Percentiles rank a stretch among this genome's conserved stretches.
Conservation (phyloP, 2,797 vertebrate species). For the Hirundo rustica region DNA sequence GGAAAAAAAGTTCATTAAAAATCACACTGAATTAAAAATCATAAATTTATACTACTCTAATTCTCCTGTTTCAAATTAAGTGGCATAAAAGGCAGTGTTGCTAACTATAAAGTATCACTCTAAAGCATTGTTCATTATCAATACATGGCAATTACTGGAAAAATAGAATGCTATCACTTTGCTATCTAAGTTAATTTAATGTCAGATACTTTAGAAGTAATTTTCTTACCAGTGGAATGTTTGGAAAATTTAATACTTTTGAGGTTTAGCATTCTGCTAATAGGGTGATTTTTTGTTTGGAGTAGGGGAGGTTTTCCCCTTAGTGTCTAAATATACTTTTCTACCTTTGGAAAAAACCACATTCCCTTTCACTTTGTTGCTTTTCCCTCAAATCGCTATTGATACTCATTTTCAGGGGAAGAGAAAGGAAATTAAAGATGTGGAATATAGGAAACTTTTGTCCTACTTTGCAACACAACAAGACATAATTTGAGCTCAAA, state of each 20-base stretch:
- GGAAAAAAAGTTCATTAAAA: background rate
- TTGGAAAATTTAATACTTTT: background rate
- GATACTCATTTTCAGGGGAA: background rate
- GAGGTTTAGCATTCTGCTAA: background rate
- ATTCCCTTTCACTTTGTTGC: background rate
- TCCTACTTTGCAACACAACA: constrained; percentile 1
- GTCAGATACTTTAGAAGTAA: background rate
- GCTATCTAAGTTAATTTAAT: background rate
- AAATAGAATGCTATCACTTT: background rate
- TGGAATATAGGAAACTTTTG: background rate
- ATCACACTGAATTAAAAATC: background rate
- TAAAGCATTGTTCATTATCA: background rate
- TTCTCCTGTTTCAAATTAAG: background rate
- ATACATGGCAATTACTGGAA: background rate
- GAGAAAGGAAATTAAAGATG: constrained; percentile 5
- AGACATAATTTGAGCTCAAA: constrained; percentile 34
- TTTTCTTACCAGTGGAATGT: background rate
- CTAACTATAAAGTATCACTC: background rate
- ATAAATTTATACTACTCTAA: background rate
- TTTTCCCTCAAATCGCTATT: background rate
- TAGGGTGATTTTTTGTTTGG: background rate
- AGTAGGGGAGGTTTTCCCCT: accelerated
- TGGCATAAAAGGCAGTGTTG: background rate
- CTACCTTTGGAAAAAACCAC: background rate
- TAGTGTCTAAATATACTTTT: background rate